Conservation (phyloP, 1,140 invertebrate genomes). For the Hermetia illucens region DNA sequence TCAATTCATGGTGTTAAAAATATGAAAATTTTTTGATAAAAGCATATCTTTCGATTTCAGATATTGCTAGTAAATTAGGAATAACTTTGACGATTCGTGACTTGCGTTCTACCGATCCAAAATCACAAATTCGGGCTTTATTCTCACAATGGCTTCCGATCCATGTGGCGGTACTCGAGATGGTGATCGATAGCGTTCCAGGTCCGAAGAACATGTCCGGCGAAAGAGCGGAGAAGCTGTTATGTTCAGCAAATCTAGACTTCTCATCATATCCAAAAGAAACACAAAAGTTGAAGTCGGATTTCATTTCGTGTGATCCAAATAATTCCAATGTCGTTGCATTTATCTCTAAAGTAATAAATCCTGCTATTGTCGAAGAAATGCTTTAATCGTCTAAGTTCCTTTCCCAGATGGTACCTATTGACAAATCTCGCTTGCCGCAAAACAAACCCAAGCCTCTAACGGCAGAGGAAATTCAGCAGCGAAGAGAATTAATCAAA, state of each 20-base stretch:
- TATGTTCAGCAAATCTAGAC: conserved; percentile 50
- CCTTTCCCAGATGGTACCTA: conserved; percentile 19
- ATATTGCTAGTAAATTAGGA: conserved; percentile 64
- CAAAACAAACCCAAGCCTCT: conserved; percentile 57
- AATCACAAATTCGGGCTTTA: conserved; percentile 65
- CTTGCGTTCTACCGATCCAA: conserved; percentile 60
- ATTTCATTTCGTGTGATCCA: conserved; percentile 57
- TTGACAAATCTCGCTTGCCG: conserved; percentile 54
- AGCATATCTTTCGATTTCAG: too few relatives aligned
- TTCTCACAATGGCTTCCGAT: conserved; percentile 83
- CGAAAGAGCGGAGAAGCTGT: conserved; percentile 59
- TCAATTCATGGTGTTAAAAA: too few relatives aligned
- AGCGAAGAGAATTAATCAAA: conserved; percentile 52
- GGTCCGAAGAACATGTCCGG: conserved; percentile 62
- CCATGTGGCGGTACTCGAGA: conserved; percentile 61
- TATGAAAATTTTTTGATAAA: too few relatives aligned
- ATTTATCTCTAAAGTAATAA: conserved; percentile 90
- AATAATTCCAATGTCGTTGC: conserved; percentile 62
- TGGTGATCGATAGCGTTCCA: conserved; percentile 68
- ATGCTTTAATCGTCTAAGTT: background rate
- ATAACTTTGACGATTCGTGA: conserved; percentile 67
- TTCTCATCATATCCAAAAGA: conserved; percentile 54
- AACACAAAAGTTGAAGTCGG: conserved; percentile 58
- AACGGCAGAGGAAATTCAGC: conserved; percentile 59
- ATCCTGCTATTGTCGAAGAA: background rate